Evolutionary conservation across 2,113 vertebrate species (phyloP).

Genomic region (Rhizomys pruinosus): DNA sequence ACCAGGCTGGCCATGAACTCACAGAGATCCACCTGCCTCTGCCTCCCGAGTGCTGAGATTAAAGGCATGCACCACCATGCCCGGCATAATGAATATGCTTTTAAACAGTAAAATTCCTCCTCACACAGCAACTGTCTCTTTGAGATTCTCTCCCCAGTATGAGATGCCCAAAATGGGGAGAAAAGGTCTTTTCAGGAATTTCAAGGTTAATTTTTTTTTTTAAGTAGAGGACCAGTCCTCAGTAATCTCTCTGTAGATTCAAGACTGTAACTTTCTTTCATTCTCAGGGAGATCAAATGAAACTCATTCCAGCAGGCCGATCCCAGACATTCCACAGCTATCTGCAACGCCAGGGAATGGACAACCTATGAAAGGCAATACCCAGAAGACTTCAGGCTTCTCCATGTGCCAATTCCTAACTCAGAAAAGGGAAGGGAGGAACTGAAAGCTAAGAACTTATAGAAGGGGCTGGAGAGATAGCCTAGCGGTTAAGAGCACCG

Average conservation of each 20-base stretch:
- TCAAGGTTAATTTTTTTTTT: slow-evolving; percentile 23
- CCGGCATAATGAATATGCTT: no score
- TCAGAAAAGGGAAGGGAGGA: neutral
- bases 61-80: no score
- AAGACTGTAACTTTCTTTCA: slow-evolving; percentile 48
- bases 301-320: slow-evolving; percentile 43
- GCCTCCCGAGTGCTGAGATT: no score
- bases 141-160: neutral
- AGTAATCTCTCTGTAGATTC: slow-evolving; percentile 51
- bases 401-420: slow-evolving; percentile 38
- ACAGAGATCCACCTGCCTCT: no score
- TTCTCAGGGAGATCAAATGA: slow-evolving; percentile 67
- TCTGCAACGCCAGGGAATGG: neutral
- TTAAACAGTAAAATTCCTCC: slow-evolving; percentile 25
- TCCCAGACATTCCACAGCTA: slow-evolving; percentile 64
- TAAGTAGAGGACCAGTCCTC: neutral
- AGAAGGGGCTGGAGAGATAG: no score
- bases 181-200: neutral
- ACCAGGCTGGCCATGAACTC: no score
- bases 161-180: neutral
- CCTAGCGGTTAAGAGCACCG: no score
- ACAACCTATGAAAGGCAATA: slow-evolving; percentile 51
- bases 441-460: slow-evolving; percentile 71
- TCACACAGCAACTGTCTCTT: neutral
- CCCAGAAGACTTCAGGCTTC: slow-evolving; percentile 34